Conservation (phyloP, 1,140 invertebrate species). For the Callitettix versicolor region DNA sequence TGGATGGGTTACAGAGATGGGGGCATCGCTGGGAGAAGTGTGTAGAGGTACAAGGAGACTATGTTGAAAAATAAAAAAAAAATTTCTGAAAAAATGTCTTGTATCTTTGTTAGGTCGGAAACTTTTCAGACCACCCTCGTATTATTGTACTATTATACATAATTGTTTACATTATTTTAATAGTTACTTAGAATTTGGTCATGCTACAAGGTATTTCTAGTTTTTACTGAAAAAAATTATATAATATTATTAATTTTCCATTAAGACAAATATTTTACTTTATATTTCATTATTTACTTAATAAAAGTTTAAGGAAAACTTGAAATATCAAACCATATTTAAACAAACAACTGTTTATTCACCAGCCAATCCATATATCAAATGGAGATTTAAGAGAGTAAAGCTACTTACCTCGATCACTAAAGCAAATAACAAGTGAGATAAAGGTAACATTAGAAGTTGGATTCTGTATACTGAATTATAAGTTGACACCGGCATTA, state of each 20-base stretch:
- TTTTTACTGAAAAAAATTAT: background rate
- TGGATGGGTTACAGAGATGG: background rate
- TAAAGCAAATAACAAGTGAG: constrained; percentile 29
- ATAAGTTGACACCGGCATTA: constrained; percentile 20
- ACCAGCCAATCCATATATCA: background rate
- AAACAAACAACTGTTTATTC: too few relatives aligned
- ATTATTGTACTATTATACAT: too few relatives aligned
- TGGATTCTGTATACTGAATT: constrained; percentile 27
- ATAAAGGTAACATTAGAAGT: constrained; percentile 29
- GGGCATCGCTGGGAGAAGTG: too few relatives aligned
- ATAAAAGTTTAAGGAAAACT: background rate
- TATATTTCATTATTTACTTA: background rate
- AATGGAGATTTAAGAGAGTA: constrained; percentile 4
- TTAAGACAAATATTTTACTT: background rate
- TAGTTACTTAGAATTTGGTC: too few relatives aligned
- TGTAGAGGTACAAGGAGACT: too few relatives aligned
- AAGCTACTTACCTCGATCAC: constrained; percentile 32
- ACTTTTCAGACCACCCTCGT: too few relatives aligned
- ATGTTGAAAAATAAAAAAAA: too few relatives aligned
- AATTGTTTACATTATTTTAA: too few relatives aligned
- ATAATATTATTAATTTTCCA: background rate
- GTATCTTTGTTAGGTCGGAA: too few relatives aligned
- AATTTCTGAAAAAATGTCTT: too few relatives aligned
- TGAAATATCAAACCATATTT: background rate
- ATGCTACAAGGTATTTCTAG: background rate